Conservation (phyloP, 2,113 vertebrate genomes). For the Phyllostomus hastatus region DNA sequence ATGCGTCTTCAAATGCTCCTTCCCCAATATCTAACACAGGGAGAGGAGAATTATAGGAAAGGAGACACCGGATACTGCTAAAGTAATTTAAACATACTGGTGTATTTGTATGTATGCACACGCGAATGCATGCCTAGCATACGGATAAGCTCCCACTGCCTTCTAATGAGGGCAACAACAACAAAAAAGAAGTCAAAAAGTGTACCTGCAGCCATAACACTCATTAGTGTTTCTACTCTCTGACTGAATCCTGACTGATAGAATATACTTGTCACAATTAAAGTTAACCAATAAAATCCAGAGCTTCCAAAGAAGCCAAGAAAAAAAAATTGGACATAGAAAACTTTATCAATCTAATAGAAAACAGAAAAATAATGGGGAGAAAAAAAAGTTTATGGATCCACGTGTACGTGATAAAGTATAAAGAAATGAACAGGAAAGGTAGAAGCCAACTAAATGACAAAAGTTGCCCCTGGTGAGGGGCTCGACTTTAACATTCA, state of each 20-base stretch:
- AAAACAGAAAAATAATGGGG: not conserved
- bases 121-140: not conserved
- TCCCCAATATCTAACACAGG: not conserved
- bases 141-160: not conserved
- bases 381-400: not conserved
- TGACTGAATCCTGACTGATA: not conserved
- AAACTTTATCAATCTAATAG: not conserved
- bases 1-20: not conserved
- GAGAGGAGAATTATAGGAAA: not conserved
- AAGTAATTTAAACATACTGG: not conserved
- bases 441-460: not conserved
- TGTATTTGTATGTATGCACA: not conserved
- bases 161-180: not conserved
- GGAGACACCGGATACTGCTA: not conserved
- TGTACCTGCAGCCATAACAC: not conserved
- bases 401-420: not conserved
- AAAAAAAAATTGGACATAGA: not conserved
- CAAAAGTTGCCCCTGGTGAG: not conserved
- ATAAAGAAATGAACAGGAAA: not conserved
- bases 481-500: not conserved
- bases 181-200: not conserved
- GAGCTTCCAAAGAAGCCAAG: not conserved
- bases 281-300: not conserved
- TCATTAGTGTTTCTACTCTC: not conserved
- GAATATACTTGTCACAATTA: not conserved